Base-by-base conservation (phyloP, 1,140 invertebrate species). In the Chrysoperla carnea region DNA sequence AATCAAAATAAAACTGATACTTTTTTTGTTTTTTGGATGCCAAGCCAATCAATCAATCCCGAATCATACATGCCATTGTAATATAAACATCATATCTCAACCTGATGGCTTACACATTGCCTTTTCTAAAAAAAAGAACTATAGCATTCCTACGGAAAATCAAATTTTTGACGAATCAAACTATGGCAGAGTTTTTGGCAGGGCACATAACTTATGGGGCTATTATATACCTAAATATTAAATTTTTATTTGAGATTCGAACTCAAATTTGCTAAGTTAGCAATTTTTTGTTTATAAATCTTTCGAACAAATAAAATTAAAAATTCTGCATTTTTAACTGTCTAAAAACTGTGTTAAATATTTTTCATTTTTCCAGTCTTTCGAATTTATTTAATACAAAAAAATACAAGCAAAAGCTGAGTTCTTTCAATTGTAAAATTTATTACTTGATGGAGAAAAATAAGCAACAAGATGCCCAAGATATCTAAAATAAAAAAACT, bases 221-320 rank as follows among this genome's bases (percentile, higher is more conserved):
- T 23, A 2, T 23, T 23, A 59, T 60, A 55, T 57, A 55, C 49
- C 52, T 55, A 55, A 51, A 23, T 23, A 23, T 23, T 23, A 23
- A 60, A 58, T 54, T 56, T 52, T 57, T 50, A 54, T 55, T 56
- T 53, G 50, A 54, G 53, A 53, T 52, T 53, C 52, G 49, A 48
- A 50, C 54, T 46, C 47, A 51, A 50, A 40, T 42, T 39, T 43
- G 37, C n/a, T 52, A 52, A 52, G 48, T 23, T 23, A 23, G n/a
- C 17, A 23, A 23, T 3, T 23, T 23, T 23, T 23, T 23, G 17
- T 23, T 23, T 23, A 3, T 23, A 23, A 23, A 23, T 23, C 2
- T 23, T 23, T n/a, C n/a, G 17, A 3, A 23, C 17, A 3, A 23
- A 23, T 23, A 23, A 23, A 23, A 23, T 23, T 23, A 23, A 23